Base-by-base conservation (phyloP, 2,888 invertebrate genomes). In the Torymus tubicola region DNA sequence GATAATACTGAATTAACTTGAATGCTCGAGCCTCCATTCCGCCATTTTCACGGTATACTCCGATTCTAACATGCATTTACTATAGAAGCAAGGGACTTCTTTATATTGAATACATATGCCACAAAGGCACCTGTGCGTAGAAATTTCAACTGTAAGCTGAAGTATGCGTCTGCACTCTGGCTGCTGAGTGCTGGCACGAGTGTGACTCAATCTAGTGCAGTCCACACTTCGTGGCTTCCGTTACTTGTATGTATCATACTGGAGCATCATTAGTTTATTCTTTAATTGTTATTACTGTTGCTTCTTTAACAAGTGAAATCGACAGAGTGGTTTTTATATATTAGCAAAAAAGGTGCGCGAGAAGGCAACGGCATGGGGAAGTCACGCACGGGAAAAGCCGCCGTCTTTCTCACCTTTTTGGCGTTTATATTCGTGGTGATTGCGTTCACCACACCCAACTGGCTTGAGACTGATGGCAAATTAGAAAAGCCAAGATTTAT, bases 401-500 rank as follows among this genome's bases (percentile, higher is more conserved):
- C 95, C 86, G 94, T 96, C 88, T 95, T 94, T 83, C 94, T 96
- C 86, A 96, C 97, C 90, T 94, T 95, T 84, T 92, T 97, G 86
- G 96, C 96, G 85, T 95, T 97, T 89, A 93, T 97, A 85, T 94
- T 96, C 83, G 94, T 97, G 87, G 93, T 96, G 87, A 94, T 98
- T 87, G 96, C 98, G 79, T 99, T 98, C 92, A 95, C 96, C 90
- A 98, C 98, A 91, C 97, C 98, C 86, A 96, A 96, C 91, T 99
- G 99, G 99, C 92, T 99, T 84, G 96, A 97, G 85, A 97, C 97
- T 87, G 97, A 98, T 92, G 96, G 96, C 12, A 93, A 94, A 91
- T 91, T 96, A 14, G 92, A 92, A 82, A 81, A 73, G 0, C 70
- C 81, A 11, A 78, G 57, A 68, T 83, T 83, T 21, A 21, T 67